phyloP scores from a whole-genome alignment of 2,888 invertebrate species.

The Caenorhabditis sp. region DNA sequence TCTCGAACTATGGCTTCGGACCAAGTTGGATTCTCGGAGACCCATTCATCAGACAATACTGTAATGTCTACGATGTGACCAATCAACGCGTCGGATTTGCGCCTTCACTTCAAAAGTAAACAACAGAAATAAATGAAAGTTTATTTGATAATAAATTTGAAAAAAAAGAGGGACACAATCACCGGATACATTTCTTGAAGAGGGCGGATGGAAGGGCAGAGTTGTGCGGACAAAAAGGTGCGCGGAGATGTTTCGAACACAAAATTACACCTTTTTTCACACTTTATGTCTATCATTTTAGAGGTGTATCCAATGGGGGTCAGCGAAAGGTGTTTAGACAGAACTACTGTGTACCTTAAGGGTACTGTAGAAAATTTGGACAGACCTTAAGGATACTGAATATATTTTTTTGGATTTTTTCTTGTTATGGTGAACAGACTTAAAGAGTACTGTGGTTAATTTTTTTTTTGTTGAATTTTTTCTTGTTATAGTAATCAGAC shows the following conservation, averaged over 20 bases:
- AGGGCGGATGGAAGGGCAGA: neutral
- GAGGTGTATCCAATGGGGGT: neutral
- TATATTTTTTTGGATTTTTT: no score
- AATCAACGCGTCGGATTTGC: constrained; percentile 55
- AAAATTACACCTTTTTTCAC: neutral
- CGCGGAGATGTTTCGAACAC: neutral
- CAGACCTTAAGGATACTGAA: no score
- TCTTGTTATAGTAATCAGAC: no score
- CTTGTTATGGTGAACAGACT: no score
- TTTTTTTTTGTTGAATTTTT: no score
- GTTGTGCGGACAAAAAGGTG: neutral
- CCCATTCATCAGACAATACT: constrained; percentile 43
- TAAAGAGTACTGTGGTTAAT: no score
- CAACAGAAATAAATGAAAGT: neutral
- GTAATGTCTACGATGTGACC: constrained; percentile 54
- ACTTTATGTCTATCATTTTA: neutral
- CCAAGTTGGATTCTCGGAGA: constrained; percentile 44
- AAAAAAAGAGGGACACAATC: neutral
- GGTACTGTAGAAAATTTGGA: no score
- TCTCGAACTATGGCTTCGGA: constrained; percentile 50
- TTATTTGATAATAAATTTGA: neutral
- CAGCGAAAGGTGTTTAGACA: no score
- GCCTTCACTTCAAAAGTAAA: constrained; percentile 47
- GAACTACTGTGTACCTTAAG: no score
- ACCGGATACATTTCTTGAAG: neutral